phyloP scores from a whole-genome alignment of 2,113 vertebrate species.

The Martes martes region DNA sequence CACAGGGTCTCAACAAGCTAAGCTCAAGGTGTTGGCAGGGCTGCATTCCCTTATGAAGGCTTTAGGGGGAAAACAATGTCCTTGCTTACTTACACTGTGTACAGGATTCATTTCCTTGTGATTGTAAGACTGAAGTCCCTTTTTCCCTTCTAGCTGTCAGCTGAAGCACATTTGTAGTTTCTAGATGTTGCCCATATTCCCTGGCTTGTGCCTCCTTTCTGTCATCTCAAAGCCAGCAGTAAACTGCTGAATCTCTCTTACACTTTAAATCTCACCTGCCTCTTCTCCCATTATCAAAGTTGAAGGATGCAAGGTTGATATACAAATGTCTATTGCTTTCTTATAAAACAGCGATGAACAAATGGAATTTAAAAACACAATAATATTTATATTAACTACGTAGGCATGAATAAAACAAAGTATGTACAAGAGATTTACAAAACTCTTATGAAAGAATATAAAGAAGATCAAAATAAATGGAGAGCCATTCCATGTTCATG shows the following conservation, averaged over 20 bases:
- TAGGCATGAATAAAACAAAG: background rate
- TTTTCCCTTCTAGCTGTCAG: background rate
- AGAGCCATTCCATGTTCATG: background rate
- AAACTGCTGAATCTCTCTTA: background rate
- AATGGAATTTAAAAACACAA: background rate
- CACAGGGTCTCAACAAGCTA: background rate
- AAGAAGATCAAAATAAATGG: background rate
- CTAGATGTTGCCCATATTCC: background rate
- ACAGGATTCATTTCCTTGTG: background rate
- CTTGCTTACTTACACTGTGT: background rate
- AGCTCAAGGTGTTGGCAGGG: background rate
- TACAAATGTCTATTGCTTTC: background rate
- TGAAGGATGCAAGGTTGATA: background rate
- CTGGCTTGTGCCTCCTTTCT: background rate
- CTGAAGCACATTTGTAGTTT: background rate
- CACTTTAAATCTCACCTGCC: background rate
- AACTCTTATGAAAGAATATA: background rate
- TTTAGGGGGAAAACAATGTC: background rate
- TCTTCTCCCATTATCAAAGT: background rate
- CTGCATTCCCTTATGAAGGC: background rate
- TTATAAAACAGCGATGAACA: background rate
- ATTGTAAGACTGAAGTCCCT: background rate
- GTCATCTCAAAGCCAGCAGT: background rate
- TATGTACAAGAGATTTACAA: background rate
- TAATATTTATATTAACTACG: background rate